Evolutionary conservation across 2,888 invertebrate species (phyloP), one percentile per base, ranked within the genome.

Genomic region (Agriopis leucophaearia): DNA sequence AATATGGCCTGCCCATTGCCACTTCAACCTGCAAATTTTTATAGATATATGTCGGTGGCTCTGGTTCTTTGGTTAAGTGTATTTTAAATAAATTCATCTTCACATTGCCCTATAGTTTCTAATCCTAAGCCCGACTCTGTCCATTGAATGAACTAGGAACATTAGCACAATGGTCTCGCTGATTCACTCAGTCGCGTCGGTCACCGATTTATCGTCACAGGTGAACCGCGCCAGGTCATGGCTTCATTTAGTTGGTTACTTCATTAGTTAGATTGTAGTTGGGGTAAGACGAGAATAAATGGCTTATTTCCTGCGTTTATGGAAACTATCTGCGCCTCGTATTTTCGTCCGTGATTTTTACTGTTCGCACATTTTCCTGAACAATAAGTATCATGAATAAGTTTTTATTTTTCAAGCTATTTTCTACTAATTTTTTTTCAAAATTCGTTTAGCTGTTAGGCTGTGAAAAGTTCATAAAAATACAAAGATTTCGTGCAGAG

Each of bases 131-230:
- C 55, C 62, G 45, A 38, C 52, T 12, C 68, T 69, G 67, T 36
- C 13, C 36, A 6, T 42, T 16, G 69, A 74, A 74, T 75, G 75
- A 79, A 72, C 71, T 66, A 71, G 67, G 62, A 68, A 75, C 79
- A 82, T 80, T 82, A 73, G 70, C 75, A 83, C 81, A 83, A 81
- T 83, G 71, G 77, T 47, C 40, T 63, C 69, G 69, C 47, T 70
- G 74, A 75, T 76, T 77, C 74, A 61, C 69, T 65, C 70, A 54
- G 66, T 63, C 64, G 70, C 54, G 66, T 67, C 68, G 66, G 68
- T 66, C 70, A 72, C 55, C 66, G 68, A 75, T 75, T 74, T 75
- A 74, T 64, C 44, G 68, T 40, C 66, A 36, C 73, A 70, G 69
- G 73, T 74, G 64, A 65, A 69, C 51, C 63, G 63, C 64, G 52